Evolutionary conservation across 1,140 invertebrate genomes (phyloP), one percentile per base, ranked within the genome.

Genomic region (Lycorma delicatula): DNA sequence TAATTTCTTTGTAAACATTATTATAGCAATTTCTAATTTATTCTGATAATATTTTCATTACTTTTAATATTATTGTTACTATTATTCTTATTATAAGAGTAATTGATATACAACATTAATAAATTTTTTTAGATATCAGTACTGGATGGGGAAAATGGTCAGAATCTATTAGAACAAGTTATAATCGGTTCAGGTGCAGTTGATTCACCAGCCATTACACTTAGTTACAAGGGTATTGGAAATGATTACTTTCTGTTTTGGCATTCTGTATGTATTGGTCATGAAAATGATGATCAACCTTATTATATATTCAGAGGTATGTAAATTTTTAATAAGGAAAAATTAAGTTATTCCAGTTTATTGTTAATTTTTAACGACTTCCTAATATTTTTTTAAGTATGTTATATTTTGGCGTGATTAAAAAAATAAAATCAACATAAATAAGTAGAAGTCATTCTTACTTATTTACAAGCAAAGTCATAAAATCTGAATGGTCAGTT

Each of bases 231-330:
- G 69, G 77, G 78, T 52, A 68, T 68, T 58, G 85, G 85, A 2
- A 83, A 85, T 68, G 86, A 89, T 70, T 76, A 86, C 65, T 89
- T 86, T 67, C 64, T 89, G 1, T 84, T 85, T 66, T 89, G 86
- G 87, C 78, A 79, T 0, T 77, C 81, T 0, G 80, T 86, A 61
- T 90, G 86, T 31, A 66, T 75, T 36, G 71, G 73, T 44, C 64
- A 73, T 56, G 75, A 79, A 57, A 74, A 73, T 16, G 67, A 72
- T 56, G 68, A 69, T 13, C 67, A 70, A 27, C 58, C 70, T 54
- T 75, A 70, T 60, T 64, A 59, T 20, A 75, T 76, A 65, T 60
- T 73, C 27, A 70, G 74, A 71, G 71, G 74, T 75, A 64, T 55
- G 44, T 47, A 56, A 18, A 49, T 47, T 27, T 47, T 46, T 18